Percentiles rank a stretch among this genome's conserved stretches.
These are phyloP conservation scores for Matsumurasca onukii DNA, from an alignment of 1,140 invertebrate species.

Conservation along the genomic window DNA sequence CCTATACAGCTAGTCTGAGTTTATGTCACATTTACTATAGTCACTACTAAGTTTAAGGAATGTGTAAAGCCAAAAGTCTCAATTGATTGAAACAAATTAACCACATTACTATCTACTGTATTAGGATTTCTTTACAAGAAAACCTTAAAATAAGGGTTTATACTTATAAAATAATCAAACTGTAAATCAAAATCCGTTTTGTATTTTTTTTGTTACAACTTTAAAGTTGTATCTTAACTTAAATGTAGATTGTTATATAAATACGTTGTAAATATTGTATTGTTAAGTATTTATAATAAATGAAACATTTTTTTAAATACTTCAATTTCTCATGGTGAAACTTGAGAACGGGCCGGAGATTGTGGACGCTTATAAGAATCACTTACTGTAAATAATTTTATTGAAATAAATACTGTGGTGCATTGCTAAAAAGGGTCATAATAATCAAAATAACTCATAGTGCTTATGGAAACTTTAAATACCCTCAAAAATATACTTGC, in stretches of 20 bases:
- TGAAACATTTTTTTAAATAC: constrained; percentile 11
- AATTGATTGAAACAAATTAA: not conserved
- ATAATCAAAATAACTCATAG: not conserved
- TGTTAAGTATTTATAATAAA: constrained; percentile 25
- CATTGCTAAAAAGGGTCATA: not conserved
- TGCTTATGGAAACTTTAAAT: no score
- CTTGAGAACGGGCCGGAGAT: no score
- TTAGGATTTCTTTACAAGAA: not conserved
- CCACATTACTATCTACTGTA: not conserved
- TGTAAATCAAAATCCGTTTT: constrained; percentile 2
- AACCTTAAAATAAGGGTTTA: not conserved
- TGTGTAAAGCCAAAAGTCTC: no score
- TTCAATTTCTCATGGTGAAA: constrained; percentile 21
- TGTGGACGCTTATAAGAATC: no score
- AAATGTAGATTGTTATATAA: constrained; percentile 24
- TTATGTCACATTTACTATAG: no score
- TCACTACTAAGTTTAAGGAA: no score
- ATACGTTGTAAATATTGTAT: constrained; percentile 3
- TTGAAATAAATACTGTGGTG: not conserved
- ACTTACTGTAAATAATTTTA: not conserved
- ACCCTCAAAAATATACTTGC: no score
- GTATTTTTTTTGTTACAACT: not conserved
- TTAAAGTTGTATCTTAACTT: constrained; percentile 1
- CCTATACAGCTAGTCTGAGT: no score
- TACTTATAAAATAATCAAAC: not conserved